phyloP scores from a whole-genome alignment of 2,888 invertebrate species.

The Tubulanus polymorphus region DNA sequence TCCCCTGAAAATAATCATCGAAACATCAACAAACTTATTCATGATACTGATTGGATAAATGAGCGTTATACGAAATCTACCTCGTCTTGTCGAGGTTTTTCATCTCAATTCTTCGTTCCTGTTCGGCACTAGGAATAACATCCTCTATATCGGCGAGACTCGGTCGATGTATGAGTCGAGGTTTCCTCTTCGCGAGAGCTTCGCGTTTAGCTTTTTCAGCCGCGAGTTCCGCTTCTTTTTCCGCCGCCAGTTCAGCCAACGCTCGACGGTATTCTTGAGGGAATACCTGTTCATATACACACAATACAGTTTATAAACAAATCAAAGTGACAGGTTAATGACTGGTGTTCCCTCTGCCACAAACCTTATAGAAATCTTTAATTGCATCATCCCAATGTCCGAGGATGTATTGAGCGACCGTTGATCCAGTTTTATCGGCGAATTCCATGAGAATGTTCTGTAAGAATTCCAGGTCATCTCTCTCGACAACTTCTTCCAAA shows the following conservation, averaged over 20 bases:
- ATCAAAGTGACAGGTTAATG: not conserved
- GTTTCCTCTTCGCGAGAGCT: conserved; percentile 12
- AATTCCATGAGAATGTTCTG: conserved; percentile 79
- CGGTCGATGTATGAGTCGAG: conserved; percentile 6
- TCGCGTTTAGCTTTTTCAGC: conserved; percentile 6
- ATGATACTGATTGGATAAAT: conserved; percentile 16
- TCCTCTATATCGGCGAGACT: conserved; percentile 82
- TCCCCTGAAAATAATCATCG: conserved; percentile 61
- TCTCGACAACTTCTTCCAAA: conserved; percentile 71
- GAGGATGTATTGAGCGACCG: conserved; percentile 75
- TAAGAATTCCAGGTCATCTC: conserved; percentile 74
- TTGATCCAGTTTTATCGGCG: conserved; percentile 78
- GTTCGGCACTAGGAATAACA: conserved; percentile 70
- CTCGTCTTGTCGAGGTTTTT: conserved; percentile 76
- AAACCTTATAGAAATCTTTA: conserved; percentile 76
- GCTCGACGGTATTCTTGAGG: conserved; percentile 94
- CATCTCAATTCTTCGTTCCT: conserved; percentile 77
- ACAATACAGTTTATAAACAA: not conserved
- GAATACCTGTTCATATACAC: conserved; percentile 66
- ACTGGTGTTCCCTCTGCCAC: not conserved
- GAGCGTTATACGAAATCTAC: conserved; percentile 46
- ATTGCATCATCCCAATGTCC: conserved; percentile 75
- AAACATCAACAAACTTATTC: not conserved
- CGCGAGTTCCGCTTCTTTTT: conserved; percentile 30
- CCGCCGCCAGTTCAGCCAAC: conserved; percentile 63